Evolutionary conservation across 2,113 vertebrate genomes (phyloP).

Genomic region (Chloropsis cyanopogon): DNA sequence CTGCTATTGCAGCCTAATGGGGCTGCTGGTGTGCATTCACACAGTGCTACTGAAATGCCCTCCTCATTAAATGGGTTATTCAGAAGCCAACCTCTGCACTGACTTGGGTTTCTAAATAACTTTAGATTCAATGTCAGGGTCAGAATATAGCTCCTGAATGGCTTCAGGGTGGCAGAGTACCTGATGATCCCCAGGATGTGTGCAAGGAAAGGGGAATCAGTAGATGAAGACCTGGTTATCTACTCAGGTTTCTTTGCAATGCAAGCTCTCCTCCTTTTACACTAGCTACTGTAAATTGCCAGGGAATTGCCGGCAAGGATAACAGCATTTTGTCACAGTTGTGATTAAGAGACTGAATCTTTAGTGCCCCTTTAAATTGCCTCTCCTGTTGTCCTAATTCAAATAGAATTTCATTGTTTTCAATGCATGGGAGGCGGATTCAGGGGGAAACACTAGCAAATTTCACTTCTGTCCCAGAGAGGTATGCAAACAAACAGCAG

Average conservation of each 20-base stretch:
- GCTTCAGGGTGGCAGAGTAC: background rate
- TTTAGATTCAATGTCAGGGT: background rate
- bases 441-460: background rate
- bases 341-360: slow-evolving; percentile 21
- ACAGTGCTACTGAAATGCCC: background rate
- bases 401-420: slow-evolving; percentile 46
- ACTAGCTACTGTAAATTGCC: background rate
- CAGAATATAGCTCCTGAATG: background rate
- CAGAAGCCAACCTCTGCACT: background rate
- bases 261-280: background rate
- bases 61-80: background rate
- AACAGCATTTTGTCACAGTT: slow-evolving; percentile 21
- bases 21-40: background rate
- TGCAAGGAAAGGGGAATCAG: background rate
- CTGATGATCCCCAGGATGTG: background rate
- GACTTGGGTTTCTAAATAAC: background rate
- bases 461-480: background rate
- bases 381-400: slow-evolving; percentile 33
- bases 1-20: background rate
- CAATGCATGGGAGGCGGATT: background rate
- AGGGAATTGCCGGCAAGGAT: background rate
- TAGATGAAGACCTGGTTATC: background rate
- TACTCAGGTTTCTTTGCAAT: background rate
- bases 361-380: slow-evolving; percentile 30
- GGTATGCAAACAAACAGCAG: slow-evolving; percentile 1